Evolutionary conservation across 2,888 invertebrate species (phyloP), one percentile per base, ranked within the genome.

Genomic region (Linhomoeus sp.): DNA sequence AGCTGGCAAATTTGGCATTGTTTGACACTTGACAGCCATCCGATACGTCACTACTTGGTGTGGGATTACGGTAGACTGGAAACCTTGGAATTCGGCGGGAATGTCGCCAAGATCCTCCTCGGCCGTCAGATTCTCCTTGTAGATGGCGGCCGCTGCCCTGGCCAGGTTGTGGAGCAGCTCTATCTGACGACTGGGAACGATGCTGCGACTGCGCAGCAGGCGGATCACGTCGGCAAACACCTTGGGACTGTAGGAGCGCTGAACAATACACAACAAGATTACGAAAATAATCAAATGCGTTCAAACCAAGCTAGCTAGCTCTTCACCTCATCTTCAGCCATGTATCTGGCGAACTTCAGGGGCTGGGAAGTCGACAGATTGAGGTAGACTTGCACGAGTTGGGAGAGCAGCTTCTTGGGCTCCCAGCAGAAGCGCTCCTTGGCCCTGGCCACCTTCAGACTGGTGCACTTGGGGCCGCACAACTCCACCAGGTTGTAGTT

Each of bases 391-490:
- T 88, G 85, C 43, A 88, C 85, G 52, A 97, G 76, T 67, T 87
- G 83, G 58, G 83, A 80, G 49, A 94, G 75, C 55, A 97, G 72
- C 56, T 81, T 77, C 58, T 86, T 76, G 22, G 94, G 94, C 66
- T 92, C 86, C 94, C 94, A 97, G 15, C 86, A 85, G 67, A 92
- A 97, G 67, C 87, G 87, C 54, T 84, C 81, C 1, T 82, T 81
- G 48, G 81, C 44, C 37, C 25, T 86, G 81, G 39, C 61, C 48
- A 58, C 59, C 29, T 29, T 29, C 44, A 62, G 45, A 26, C 56
- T 58, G 23, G 54, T 50, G 45, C 60, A 60, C 43, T 59, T 60
- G 19, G 47, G 45, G 14, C 92, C 90, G 67, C 88, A 90, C 44
- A 97, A 73, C 66, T 94, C 92, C 65, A 85, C 82, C 54, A 97